phyloP scores from a whole-genome alignment of 2,797 vertebrate genomes.

The Xyrichtys novacula region DNA sequence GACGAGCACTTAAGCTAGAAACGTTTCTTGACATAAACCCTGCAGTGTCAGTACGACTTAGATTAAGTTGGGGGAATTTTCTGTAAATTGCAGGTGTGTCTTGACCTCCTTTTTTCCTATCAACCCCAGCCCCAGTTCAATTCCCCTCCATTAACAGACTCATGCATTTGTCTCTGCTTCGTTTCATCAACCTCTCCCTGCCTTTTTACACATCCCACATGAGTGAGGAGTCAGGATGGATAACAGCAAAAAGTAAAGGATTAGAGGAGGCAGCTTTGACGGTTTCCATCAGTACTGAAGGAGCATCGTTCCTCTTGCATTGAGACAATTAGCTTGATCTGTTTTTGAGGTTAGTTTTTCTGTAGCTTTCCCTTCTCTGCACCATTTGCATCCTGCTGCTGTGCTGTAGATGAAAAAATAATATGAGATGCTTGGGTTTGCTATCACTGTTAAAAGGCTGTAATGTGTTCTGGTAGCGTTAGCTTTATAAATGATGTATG shows the following conservation, averaged over 20 bases:
- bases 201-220: neutral
- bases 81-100: too few relatives aligned
- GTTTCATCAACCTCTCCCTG: conserved; percentile 9
- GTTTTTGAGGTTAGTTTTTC: conserved; percentile 17
- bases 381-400: neutral
- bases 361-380: conserved; percentile 1
- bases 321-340: conserved; percentile 15
- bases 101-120: too few relatives aligned
- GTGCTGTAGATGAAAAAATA: conserved; percentile 14
- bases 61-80: too few relatives aligned
- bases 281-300: conserved; percentile 34
- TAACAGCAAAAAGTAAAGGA: conserved; percentile 12
- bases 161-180: conserved; percentile 9
- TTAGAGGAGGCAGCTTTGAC: conserved; percentile 27
- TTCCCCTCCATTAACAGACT: neutral
- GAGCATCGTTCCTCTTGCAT: conserved; percentile 18
- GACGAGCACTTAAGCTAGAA: too few relatives aligned
- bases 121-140: too few relatives aligned
- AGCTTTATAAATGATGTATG: conserved; percentile 26
- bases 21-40: too few relatives aligned
- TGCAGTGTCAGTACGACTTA: too few relatives aligned
- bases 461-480: neutral
- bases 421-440: neutral
- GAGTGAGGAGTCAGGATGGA: conserved; percentile 1
- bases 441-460: conserved; percentile 12